Evolutionary conservation across 2,113 vertebrate species (phyloP), one percentile per base, ranked within the genome.

Genomic region (Hystrix brachyura): DNA sequence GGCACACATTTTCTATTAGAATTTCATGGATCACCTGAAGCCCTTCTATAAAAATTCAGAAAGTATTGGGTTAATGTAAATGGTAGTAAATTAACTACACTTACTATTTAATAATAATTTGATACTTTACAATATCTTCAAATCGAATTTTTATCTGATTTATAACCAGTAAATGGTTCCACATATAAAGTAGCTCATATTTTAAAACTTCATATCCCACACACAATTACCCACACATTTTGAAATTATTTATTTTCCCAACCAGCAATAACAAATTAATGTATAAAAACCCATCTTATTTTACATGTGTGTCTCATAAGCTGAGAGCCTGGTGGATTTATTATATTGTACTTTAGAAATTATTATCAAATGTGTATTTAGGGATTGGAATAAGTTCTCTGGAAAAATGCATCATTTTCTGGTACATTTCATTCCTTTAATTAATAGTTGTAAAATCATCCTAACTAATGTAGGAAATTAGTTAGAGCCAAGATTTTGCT

Each of bases 61-160:
- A 71, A 79, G 19, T 78, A 82, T 27, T 21, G 53, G 11, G 18
- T 72, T 72, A 21, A 74, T 60, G 27, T 78, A 92, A 27, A 15
- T 8, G 17, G 83, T 6, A 71, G 87, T 59, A 23, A 51, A 32
- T 51, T 38, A 57, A 29, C 27, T 72, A 6, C 7, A 74, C 34
- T 64, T 14, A 84, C 69, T 59, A 91, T 90, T 79, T 43, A 94
- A 21, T 59, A 97, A 96, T 0, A 38, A 10, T 7, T 23, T 84
- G 34, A 1, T 14, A 46, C 87, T 87, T 96, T 81, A 90, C 19
- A 95, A 57, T 79, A 72, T 17, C 72, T 43, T 93, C 3, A 84
- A 64, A 34, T 69, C n/a, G 64, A 38, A 62, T 34, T 82, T 64
- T 87, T 29, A 62, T 3, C 46, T 88, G 32, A 43, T 38, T 91